Conservation (phyloP, 2,888 invertebrate genomes). For the Zaprionus obscuricornis region DNA sequence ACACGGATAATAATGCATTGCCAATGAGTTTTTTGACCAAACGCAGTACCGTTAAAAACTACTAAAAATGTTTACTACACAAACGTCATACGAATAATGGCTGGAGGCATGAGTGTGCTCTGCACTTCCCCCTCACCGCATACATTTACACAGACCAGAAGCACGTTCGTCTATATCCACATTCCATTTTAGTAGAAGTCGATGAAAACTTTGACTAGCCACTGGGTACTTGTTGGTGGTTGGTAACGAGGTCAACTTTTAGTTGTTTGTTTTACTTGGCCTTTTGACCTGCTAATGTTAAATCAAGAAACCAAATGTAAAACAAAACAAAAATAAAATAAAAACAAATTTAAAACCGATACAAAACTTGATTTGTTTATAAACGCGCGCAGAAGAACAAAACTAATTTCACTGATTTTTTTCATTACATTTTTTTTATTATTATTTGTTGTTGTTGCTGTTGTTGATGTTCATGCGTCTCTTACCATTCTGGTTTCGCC, state of each 20-base stretch:
- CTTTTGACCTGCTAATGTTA: conserved; percentile 10
- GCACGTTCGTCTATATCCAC: conserved; percentile 12
- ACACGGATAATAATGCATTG: too few relatives aligned
- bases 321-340: too few relatives aligned
- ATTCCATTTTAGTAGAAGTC: conserved; percentile 38
- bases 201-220: conserved; percentile 19
- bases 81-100: conserved; percentile 10
- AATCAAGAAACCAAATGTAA: too few relatives aligned
- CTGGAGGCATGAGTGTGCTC: too few relatives aligned
- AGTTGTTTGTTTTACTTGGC: background rate
- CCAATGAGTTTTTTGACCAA: too few relatives aligned
- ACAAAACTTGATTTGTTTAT: background rate
- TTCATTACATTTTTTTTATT: conserved; percentile 55
- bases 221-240: background rate
- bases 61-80: conserved; percentile 4
- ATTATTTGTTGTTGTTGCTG: conserved; percentile 44
- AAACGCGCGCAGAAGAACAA: conserved; percentile 26
- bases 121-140: too few relatives aligned
- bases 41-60: too few relatives aligned
- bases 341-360: too few relatives aligned
- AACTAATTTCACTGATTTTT: conserved; percentile 64
- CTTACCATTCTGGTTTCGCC: conserved; percentile 62
- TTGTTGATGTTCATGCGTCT: too few relatives aligned
- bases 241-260: too few relatives aligned
- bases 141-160: too few relatives aligned